Conservation (phyloP, 2,797 vertebrate species). For the Chaenodraco wilsoni region DNA sequence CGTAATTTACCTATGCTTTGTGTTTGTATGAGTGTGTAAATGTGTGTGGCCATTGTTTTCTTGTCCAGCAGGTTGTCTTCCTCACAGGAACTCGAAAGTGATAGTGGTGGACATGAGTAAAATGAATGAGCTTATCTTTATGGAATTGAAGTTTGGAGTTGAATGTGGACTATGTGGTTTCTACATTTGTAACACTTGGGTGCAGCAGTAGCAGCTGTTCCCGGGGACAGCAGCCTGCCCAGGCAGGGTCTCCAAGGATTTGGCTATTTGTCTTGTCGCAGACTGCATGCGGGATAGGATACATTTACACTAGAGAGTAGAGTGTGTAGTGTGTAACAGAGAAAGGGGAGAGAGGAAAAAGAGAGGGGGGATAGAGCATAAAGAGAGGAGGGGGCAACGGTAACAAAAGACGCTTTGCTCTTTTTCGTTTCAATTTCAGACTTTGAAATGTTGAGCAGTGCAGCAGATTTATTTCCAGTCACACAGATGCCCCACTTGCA, state of each 20-base stretch:
- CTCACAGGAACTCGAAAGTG: conserved; percentile 7
- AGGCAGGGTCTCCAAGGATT: conserved; percentile 65
- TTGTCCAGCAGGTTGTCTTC: conserved; percentile 44
- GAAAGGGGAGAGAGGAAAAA: too few relatives aligned
- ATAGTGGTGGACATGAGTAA: background rate
- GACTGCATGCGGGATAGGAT: conserved; percentile 68
- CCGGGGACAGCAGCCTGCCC: conserved; percentile 50
- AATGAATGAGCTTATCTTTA: conserved; percentile 29
- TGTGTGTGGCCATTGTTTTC: conserved; percentile 42
- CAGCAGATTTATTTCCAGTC: conserved; percentile 45
- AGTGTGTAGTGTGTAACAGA: background rate
- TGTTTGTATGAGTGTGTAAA: conserved; percentile 5
- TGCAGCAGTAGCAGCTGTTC: conserved; percentile 71
- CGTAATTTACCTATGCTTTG: conserved; percentile 12
- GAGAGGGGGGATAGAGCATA: background rate
- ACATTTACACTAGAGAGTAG: conserved; percentile 55
- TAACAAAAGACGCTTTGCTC: conserved; percentile 59
- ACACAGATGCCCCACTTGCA: conserved; percentile 46
- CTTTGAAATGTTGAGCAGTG: conserved; percentile 65
- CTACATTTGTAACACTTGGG: conserved; percentile 59
- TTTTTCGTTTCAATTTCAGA: conserved; percentile 36
- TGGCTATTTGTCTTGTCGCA: conserved; percentile 75
- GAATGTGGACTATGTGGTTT: conserved; percentile 28
- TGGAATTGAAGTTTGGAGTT: conserved; percentile 48
- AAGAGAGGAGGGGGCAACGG: conserved; percentile 23